Evolutionary conservation across 2,113 vertebrate species (phyloP), one percentile per base, ranked within the genome.

Genomic region (Grallaria varia): DNA sequence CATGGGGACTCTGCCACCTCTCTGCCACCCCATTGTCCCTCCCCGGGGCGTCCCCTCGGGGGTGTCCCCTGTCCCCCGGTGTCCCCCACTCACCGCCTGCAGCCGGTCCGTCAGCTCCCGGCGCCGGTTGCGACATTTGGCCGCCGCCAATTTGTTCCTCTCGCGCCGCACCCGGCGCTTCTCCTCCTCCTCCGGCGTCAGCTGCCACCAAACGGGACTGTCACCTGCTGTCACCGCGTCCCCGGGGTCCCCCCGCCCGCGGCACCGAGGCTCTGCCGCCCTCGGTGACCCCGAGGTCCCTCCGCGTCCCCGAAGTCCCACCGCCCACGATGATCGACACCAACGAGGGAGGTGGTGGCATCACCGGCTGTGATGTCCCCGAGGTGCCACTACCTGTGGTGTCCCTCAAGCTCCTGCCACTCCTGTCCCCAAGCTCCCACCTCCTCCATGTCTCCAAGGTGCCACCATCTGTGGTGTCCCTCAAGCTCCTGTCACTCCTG

Each of bases 161-260:
- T 99, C 99, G 18, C 99, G 84, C 2, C 99, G 98, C 44, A 99
- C 98, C 7, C 99, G 97, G 8, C 99, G 97, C 89, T 99, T 99
- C 96, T 99, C 99, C 85, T 99, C 99, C 87, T 99, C 99, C 82
- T 99, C 99, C 0, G 99, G 99, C 2, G 99, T 99, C 35, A 99
- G 96, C 99, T 99, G 93, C 27, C 27, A 16, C 62, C 18, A 21
- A 37, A 64, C 6, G 1, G 10, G 19, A 12, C 8, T 4, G 5
- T 94, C 64, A 95, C 6, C 13, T 1, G 2, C 33, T 50, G 90
- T 18, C 84, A 39, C 28, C 52, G 2, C 4, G 1, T 6, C 39
- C 22, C 3, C 4, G 4, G 8, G 7, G 9, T 11, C 49, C 49
- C 68, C 14, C 27, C 8, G 6, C 50, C 27, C 50, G 25, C 2